Percentiles rank a stretch among this genome's conserved stretches.
phyloP scores from a whole-genome alignment of 92 coral and sea anemone species.

The Siderastrea siderea region DNA sequence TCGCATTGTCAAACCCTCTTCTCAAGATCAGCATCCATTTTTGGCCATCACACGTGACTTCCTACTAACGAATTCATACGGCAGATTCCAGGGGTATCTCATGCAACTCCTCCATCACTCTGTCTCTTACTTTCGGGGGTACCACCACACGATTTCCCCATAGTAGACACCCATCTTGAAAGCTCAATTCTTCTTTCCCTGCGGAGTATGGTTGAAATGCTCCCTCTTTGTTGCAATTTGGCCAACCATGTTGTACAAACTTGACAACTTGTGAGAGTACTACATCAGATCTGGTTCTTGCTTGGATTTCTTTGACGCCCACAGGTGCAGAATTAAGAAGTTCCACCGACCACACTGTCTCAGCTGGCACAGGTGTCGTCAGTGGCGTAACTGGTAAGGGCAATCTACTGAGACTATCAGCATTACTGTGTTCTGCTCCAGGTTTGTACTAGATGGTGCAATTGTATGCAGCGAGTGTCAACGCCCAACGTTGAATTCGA shows the following conservation, averaged over 20 bases:
- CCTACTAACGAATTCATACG: slow-evolving; percentile 30
- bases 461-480: slow-evolving; percentile 56
- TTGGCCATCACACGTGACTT: slow-evolving; percentile 36
- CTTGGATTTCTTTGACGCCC: slow-evolving; percentile 11
- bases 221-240: slow-evolving; percentile 9
- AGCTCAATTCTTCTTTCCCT: slow-evolving; percentile 17
- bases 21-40: slow-evolving; percentile 10
- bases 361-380: slow-evolving; percentile 28
- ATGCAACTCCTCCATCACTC: slow-evolving; percentile 30
- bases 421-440: slow-evolving; percentile 50
- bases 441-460: slow-evolving; percentile 62
- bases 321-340: slow-evolving; percentile 31
- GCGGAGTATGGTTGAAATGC: neutral
- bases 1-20: slow-evolving; percentile 17
- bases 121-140: slow-evolving; percentile 29
- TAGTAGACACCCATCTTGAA: slow-evolving; percentile 39
- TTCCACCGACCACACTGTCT: slow-evolving; percentile 31
- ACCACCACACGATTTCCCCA: slow-evolving; percentile 42
- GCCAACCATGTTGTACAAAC: neutral
- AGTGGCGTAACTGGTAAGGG: slow-evolving; percentile 26
- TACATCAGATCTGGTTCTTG: slow-evolving; percentile 14
- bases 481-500: slow-evolving; percentile 45
- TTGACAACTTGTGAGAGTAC: slow-evolving; percentile 21
- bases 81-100: slow-evolving; percentile 21
- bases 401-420: slow-evolving; percentile 46